Percentiles rank a stretch among this genome's conserved stretches.
These are phyloP conservation scores for Protobothrops flavoviridis DNA, from an alignment of 2,113 vertebrate species.

Conservation along the genomic window DNA sequence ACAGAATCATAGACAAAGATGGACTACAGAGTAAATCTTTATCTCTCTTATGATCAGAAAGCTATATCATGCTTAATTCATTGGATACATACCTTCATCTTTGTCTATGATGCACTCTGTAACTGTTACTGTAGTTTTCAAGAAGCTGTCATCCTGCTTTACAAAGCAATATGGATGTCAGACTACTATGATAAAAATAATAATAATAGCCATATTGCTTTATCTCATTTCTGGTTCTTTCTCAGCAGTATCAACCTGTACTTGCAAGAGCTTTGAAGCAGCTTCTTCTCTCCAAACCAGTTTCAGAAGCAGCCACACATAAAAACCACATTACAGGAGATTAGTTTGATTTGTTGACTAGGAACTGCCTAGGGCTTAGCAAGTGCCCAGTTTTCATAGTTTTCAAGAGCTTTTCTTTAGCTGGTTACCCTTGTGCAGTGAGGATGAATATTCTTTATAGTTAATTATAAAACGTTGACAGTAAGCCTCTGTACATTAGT, in stretches of 20 bases:
- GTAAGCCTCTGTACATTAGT: neutral
- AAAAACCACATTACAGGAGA: neutral
- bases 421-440: neutral
- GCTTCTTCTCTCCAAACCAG: neutral
- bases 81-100: neutral
- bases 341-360: neutral
- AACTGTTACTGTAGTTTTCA: neutral
- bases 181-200: neutral
- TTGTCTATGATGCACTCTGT: neutral
- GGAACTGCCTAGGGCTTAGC: neutral
- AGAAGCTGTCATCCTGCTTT: neutral
- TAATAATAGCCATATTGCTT: neutral
- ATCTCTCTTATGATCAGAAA: neutral
- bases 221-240: neutral
- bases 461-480: constrained; percentile 9
- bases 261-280: neutral
- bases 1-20: neutral
- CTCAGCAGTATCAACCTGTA: neutral
- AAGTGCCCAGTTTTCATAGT: neutral
- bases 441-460: neutral
- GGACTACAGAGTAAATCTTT: neutral
- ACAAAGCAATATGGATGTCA: neutral
- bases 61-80: neutral
- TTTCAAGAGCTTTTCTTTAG: neutral
- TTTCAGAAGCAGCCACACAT: neutral